Percentiles rank a stretch among this genome's conserved stretches.
Evolutionary conservation across 1,140 invertebrate genomes (phyloP).

Genomic region (Stegodyphus mimosarum): DNA sequence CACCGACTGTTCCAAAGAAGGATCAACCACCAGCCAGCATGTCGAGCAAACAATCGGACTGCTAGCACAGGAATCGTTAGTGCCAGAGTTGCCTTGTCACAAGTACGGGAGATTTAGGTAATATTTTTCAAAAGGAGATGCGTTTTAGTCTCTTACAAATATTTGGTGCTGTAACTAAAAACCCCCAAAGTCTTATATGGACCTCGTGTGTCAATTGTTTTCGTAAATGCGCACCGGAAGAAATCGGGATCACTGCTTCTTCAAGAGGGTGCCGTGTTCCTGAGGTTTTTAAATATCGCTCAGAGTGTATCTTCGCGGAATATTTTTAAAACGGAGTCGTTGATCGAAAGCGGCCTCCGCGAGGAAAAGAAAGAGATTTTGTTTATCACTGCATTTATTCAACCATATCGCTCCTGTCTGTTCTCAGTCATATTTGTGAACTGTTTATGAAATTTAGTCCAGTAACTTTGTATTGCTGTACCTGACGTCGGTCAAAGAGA

Average conservation of each 20-base stretch:
- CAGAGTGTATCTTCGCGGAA: conserved; percentile 12
- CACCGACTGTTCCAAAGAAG: conserved; percentile 41
- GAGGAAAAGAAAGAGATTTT: conserved; percentile 23
- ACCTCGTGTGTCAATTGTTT: conserved; percentile 31
- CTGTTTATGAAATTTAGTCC: conserved; percentile 57
- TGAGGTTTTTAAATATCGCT: not conserved
- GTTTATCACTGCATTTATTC: conserved; percentile 60
- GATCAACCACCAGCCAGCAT: conserved; percentile 32
- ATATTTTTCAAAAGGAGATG: conserved; percentile 49
- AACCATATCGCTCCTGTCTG: conserved; percentile 57
- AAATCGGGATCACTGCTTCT: not conserved
- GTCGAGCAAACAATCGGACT: conserved; percentile 61
- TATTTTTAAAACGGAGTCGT: conserved; percentile 43
- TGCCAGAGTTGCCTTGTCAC: conserved; percentile 55
- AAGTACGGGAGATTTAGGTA: conserved; percentile 49
- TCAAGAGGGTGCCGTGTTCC: not conserved
- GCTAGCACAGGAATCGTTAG: conserved; percentile 49
- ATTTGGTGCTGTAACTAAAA: conserved; percentile 54
- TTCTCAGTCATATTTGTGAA: conserved; percentile 53
- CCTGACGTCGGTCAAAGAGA: conserved; percentile 44
- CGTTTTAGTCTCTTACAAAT: conserved; percentile 58
- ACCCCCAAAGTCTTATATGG: conserved; percentile 31
- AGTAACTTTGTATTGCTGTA: conserved; percentile 58
- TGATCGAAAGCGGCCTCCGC: not conserved
- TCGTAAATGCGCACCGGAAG: not conserved